Base-by-base conservation (phyloP, 2,888 invertebrate genomes). In the Cheilosia variabilis region DNA sequence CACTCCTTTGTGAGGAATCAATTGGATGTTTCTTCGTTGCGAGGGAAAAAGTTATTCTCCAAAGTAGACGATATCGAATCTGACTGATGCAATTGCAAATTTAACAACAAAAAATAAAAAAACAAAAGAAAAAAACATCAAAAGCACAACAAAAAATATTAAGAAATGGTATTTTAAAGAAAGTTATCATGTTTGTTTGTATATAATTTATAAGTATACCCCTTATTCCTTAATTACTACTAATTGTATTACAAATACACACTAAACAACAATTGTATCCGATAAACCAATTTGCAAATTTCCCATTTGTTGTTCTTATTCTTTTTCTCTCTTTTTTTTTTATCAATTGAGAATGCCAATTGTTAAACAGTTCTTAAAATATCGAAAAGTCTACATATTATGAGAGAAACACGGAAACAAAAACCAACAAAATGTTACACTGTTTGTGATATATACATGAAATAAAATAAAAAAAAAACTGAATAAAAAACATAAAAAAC, bases 1-100 rank as follows among this genome's bases (percentile, higher is more conserved):
- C 81, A 88, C 47, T 79, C 88, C 1, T 88, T 88, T 77, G 73
- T 88, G 17, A 87, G 89, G 31, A 88, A 88, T 52, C 87, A 88
- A 4, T 81, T 89, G 66, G 92, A 92, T 88, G 88, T 89, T 24
- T 90, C 91, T 24, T 90, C 91, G 37, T 76, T 91, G 65, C 89
- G 89, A 55, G 89, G 91, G 52, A 92, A 91, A 73, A 91, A 91
- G 73, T 87, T 92, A 17, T 91, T 91, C 88, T 80, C 88, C 57
- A 88, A 90, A 87, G 88, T 88, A 77, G 90, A 89, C 60, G 91
- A 91, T 69, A 89, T 89, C 45, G 91, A 91, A 87, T 91, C 84
- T 24, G 84, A 84, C 71, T 84, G 79, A 84, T 37, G 34, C 43
- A 55, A 50, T 57, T 53, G 50, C 27, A 66, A 62, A 69, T 55